Evolutionary conservation across 2,888 invertebrate genomes (phyloP).

Genomic region (Baronia brevicornis): DNA sequence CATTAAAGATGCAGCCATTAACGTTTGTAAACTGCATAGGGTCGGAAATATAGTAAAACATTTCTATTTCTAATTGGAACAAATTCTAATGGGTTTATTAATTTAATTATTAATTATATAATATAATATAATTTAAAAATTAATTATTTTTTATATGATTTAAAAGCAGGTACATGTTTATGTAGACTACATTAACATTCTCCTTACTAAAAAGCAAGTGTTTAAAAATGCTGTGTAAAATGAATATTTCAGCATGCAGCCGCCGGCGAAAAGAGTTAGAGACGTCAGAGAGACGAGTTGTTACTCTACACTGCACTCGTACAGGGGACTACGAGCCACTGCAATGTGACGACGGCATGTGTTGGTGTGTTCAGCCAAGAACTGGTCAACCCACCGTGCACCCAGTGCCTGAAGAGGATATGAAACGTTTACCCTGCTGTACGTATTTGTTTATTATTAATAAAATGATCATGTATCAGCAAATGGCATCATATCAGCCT

Average conservation of each 20-base stretch:
- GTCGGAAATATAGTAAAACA: too few species aligned
- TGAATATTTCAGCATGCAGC: conserved; percentile 73
- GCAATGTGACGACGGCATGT: conserved; percentile 80
- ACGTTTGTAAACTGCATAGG: too few species aligned
- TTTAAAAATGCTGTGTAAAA: conserved; percentile 3
- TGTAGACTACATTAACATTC: too few species aligned
- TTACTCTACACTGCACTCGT: conserved; percentile 78
- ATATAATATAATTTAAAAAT: too few species aligned
- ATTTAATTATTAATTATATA: too few species aligned
- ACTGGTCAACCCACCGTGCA: conserved; percentile 75
- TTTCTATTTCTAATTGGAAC: too few species aligned
- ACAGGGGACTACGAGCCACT: conserved; percentile 80
- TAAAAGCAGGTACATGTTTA: too few species aligned
- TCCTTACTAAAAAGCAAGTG: too few species aligned
- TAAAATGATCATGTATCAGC: conserved; percentile 13
- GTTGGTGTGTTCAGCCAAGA: conserved; percentile 80
- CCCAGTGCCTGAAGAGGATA: conserved; percentile 75
- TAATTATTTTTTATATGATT: too few species aligned
- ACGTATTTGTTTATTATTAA: conserved; percentile 54
- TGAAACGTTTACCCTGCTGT: conserved; percentile 80
- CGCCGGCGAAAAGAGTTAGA: conserved; percentile 72
- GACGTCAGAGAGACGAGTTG: conserved; percentile 50
- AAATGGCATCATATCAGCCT: too few species aligned
- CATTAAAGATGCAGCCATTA: too few species aligned
- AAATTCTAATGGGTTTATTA: too few species aligned